Percentiles rank a stretch among this genome's conserved stretches.
phyloP scores from a whole-genome alignment of 2,113 vertebrate genomes.

The Agelaius tricolor region DNA sequence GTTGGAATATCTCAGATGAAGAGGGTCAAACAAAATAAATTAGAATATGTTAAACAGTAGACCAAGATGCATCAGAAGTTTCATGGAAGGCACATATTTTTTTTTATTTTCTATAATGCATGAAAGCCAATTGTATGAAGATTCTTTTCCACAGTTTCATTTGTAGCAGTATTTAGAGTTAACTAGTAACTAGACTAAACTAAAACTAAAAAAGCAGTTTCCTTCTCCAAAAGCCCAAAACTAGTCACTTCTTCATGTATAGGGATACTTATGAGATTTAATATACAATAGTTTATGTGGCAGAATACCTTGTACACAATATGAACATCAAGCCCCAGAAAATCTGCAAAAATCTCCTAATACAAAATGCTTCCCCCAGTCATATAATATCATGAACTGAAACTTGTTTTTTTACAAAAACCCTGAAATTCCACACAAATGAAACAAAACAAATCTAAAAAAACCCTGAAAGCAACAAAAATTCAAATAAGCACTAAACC shows the following conservation, averaged over 20 bases:
- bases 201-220: not conserved
- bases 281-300: not conserved
- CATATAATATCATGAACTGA: not conserved
- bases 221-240: not conserved
- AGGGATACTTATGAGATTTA: not conserved
- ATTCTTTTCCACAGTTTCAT: not conserved
- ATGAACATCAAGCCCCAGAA: not conserved
- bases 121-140: not conserved
- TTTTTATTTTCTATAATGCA: not conserved
- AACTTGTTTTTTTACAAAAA: not conserved
- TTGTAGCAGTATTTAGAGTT: not conserved
- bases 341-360: not conserved
- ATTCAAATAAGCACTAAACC: not conserved
- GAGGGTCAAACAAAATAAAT: not conserved
- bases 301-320: not conserved
- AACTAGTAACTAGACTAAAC: not conserved
- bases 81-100: not conserved
- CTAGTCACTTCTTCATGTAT: not conserved
- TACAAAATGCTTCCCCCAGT: not conserved
- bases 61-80: not conserved
- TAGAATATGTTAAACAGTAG: not conserved
- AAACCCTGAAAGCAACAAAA: accelerated
- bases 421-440: not conserved
- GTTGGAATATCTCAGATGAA: not conserved
- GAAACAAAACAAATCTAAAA: not conserved